phyloP scores from a whole-genome alignment of 1,140 invertebrate species.

The Solenopsis invicta region DNA sequence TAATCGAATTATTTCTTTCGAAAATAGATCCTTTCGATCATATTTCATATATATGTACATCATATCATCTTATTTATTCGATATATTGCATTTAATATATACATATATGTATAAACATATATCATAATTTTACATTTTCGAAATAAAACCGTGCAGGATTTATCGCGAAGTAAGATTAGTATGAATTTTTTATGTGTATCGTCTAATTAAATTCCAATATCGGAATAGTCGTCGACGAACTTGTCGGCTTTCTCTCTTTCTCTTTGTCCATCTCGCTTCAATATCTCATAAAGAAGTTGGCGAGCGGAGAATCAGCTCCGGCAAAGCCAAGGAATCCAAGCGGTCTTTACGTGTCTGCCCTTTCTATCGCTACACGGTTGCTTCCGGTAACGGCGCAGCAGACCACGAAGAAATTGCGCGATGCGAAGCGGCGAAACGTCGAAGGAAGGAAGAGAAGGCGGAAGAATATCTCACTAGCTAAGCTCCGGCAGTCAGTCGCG shows the following conservation, averaged over 20 bases:
- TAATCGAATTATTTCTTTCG: background rate
- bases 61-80: background rate
- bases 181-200: background rate
- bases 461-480: constrained; percentile 35
- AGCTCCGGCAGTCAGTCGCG: constrained; percentile 7
- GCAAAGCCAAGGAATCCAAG: constrained; percentile 38
- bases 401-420: constrained; percentile 46
- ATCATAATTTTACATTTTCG: background rate
- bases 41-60: background rate
- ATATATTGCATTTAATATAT: background rate
- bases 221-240: background rate
- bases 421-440: constrained; percentile 32
- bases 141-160: background rate
- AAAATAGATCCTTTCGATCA: background rate
- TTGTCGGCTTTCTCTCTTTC: constrained; percentile 8
- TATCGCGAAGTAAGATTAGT: background rate
- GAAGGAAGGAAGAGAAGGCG: constrained; percentile 35
- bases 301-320: constrained; percentile 44
- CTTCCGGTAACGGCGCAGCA: constrained; percentile 56
- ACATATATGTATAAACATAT: no score
- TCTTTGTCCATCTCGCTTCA: constrained; percentile 8
- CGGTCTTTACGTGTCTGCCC: constrained; percentile 43
- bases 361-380: constrained; percentile 42
- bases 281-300: constrained; percentile 36
- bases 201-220: constrained; percentile 53